Percentiles rank a stretch among this genome's conserved stretches.
These are phyloP conservation scores for Caenorhabditis brenneri DNA, from an alignment of 1,140 invertebrate species.

Conservation along the genomic window DNA sequence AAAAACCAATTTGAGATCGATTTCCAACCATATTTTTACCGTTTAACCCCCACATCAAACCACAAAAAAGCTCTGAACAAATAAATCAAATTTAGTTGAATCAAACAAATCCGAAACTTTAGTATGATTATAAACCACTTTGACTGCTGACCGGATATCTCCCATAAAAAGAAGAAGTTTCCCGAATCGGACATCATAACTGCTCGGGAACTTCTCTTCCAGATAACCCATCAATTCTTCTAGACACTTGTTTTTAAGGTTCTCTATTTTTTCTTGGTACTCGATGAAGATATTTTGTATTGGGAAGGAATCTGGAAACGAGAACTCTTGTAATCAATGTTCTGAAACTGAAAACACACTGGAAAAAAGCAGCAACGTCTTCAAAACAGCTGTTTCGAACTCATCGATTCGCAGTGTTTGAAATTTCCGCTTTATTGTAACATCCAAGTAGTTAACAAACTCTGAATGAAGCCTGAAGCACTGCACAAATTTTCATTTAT, in stretches of 20 bases:
- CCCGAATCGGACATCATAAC: background rate
- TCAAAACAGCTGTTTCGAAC: background rate
- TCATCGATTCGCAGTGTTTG: background rate
- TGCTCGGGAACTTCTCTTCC: background rate
- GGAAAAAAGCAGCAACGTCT: background rate
- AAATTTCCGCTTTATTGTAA: background rate
- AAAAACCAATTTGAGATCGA: too few relatives aligned
- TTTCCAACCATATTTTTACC: too few relatives aligned
- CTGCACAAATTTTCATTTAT: background rate
- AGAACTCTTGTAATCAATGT: background rate
- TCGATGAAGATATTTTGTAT: background rate
- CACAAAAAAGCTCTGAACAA: slow-evolving; percentile 16
- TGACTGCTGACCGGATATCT: background rate
- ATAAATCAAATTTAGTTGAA: background rate
- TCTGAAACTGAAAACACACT: background rate
- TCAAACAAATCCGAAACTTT: background rate
- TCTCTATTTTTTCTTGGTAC: background rate
- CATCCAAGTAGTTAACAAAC: background rate
- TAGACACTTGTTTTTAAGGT: background rate
- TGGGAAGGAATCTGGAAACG: background rate
- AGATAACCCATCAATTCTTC: background rate
- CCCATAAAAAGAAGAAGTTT: background rate
- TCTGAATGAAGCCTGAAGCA: background rate
- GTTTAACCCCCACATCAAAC: too few relatives aligned
- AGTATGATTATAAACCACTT: background rate